Conservation (phyloP, 2,797 vertebrate genomes). For the Hypotaenidia okinawae region DNA sequence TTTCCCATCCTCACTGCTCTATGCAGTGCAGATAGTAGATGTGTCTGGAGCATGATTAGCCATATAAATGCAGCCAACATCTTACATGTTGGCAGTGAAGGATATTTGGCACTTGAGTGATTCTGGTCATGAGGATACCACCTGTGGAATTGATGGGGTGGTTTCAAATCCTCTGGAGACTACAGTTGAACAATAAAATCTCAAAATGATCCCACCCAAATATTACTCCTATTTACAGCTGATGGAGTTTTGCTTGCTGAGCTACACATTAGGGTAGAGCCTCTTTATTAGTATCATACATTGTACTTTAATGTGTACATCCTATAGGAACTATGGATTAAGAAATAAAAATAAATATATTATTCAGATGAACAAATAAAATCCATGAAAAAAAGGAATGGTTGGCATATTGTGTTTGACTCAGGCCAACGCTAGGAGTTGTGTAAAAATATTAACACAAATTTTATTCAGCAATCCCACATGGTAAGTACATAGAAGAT, state of each 20-base stretch:
- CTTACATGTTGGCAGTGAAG: background rate
- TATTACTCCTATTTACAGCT: background rate
- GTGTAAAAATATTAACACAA: background rate
- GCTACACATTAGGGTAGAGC: background rate
- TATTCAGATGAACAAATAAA: background rate
- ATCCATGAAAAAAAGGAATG: background rate
- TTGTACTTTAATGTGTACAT: background rate
- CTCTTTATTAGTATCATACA: background rate
- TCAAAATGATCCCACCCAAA: background rate
- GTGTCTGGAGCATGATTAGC: background rate
- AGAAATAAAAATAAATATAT: background rate
- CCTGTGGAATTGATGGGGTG: background rate
- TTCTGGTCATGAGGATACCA: background rate
- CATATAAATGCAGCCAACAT: background rate
- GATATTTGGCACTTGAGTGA: background rate
- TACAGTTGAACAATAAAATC: background rate
- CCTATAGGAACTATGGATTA: background rate
- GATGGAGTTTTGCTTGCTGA: background rate
- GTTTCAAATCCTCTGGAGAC: background rate
- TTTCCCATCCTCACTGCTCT: background rate
- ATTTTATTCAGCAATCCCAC: background rate
- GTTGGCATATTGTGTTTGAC: background rate
- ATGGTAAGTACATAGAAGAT: background rate
- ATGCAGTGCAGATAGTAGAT: background rate
- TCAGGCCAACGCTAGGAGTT: background rate